Base-by-base conservation (phyloP, 1,140 invertebrate genomes). In the Phymastichus coffea region DNA sequence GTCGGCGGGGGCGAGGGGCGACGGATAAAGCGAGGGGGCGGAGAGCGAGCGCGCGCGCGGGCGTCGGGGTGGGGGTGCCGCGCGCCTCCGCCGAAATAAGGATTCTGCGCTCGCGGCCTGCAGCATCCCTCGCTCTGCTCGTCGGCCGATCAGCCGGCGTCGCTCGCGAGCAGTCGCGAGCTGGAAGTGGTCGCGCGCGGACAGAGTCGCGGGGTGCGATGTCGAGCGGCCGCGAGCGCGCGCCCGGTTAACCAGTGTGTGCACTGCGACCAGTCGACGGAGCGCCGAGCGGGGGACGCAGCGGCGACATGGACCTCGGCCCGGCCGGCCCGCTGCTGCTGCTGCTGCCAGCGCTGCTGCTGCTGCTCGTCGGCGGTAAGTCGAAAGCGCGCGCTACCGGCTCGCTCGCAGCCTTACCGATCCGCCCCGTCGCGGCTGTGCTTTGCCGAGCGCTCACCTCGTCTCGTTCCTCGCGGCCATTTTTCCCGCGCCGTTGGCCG, bases 161-260 rank as follows among this genome's bases (percentile, higher is more conserved):
- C n/a, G n/a, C n/a, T n/a, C n/a, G n/a, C n/a, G n/a, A n/a, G n/a
- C 76, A 79, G 76, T 78, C 71, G 72, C 71, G 74, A 72, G 61
- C 77, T 68, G 68, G 76, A 68, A 72, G 74, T 74, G 71, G 74
- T 73, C 70, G 72, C 73, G 74, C 64, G 63, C 71, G 68, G 20
- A n/a, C 46, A 28, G n/a, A 19, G 19, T 20, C 20, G 12, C 12
- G 41, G 4, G 12, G n/a, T 19, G 4, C 41, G 7, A 20, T 53
- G 51, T 28, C 26, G 41, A 22, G 49, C 15, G 25, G 15, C 17
- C 26, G 37, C 1, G n/a, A 3, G 14, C 48, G 4, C 2, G n/a
- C 33, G n/a, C 35, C 28, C 35, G 20, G 55, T 15, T 41, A 12
- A 12, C 23, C 40, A 15, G 1, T 2, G 12, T 7, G n/a, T n/a